Percentiles rank a stretch among this genome's conserved stretches.
These are phyloP conservation scores for Centropyge bicolor DNA, from an alignment of 2,797 vertebrate genomes.

Conservation along the genomic window DNA sequence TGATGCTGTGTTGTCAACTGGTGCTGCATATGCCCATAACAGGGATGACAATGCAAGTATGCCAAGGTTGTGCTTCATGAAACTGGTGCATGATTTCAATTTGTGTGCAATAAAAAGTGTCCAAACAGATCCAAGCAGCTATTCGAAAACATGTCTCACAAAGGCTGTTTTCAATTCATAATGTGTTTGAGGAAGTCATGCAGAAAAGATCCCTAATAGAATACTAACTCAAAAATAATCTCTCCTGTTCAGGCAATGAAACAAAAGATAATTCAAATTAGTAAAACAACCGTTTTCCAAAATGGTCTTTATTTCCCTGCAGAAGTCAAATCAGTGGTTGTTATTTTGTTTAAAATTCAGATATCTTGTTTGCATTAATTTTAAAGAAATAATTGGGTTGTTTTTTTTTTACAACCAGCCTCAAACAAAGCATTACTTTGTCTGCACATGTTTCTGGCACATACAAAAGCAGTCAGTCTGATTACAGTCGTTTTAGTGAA, in stretches of 20 bases:
- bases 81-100: background rate
- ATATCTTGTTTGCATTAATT: background rate
- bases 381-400: background rate
- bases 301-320: background rate
- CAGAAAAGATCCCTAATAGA: background rate
- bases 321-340: background rate
- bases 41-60: background rate
- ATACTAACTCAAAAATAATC: background rate
- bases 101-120: background rate
- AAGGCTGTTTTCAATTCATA: background rate
- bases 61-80: background rate
- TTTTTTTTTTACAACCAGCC: background rate
- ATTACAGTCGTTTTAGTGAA: background rate
- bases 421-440: background rate
- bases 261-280: background rate
- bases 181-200: background rate
- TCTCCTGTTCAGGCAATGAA: background rate
- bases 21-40: background rate
- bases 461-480: background rate
- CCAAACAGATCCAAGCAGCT: slow-evolving; percentile 9
- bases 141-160: background rate
- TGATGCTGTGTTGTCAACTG: background rate
- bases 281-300: background rate
- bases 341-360: background rate
- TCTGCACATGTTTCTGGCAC: background rate